Base-by-base conservation (phyloP, 2,797 vertebrate genomes). In the Natrix natrix region DNA sequence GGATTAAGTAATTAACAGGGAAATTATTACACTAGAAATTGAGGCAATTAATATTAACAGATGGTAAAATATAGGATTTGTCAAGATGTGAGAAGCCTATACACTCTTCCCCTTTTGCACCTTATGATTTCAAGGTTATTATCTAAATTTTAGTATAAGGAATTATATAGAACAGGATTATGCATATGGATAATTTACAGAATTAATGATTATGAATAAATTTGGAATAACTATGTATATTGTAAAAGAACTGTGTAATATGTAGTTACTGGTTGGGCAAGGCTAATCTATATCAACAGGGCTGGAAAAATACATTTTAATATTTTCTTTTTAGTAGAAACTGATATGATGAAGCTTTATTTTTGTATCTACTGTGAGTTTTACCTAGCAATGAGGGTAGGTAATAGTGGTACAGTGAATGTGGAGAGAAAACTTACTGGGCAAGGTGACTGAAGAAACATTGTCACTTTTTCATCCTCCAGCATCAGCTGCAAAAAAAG, bases 401-500 rank as follows among this genome's bases (percentile, higher is more conserved):
- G 3, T 13, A 48, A 10, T 37, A 83, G 37, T 83, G 78, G 43
- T 83, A 48, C 20, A 16, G 48, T 10, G 43, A 7, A 54, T 7
- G 54, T 22, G 16, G 59, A 0, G 92, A 94, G 93, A 94, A 87
- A 87, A 98, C 98, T 94, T 97, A 99, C 99, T 96, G 99, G 99
- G 97, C 99, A 99, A 0, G 99, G 99, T 22, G 99, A 99, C 96
- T 99, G 99, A 90, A 99, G 98, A 97, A 99, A 99, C 97, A 99
- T 99, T 0, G 99, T 99, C 94, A 99, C 99, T 97, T 99, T 99
- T 97, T 99, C 99, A 95, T 99, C 99, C 96, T 99, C 99, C 5
- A 99, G 97, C 99, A 99, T 99, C 92, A 99, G 98, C 94, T 99
- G 99, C 97, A 99, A 98, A 97, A 99, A 99, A 74, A 99, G 98